These are phyloP conservation scores for Oxygymnocypris stewartii DNA, from an alignment of 2,113 vertebrate species.

Conservation along the genomic window DNA sequence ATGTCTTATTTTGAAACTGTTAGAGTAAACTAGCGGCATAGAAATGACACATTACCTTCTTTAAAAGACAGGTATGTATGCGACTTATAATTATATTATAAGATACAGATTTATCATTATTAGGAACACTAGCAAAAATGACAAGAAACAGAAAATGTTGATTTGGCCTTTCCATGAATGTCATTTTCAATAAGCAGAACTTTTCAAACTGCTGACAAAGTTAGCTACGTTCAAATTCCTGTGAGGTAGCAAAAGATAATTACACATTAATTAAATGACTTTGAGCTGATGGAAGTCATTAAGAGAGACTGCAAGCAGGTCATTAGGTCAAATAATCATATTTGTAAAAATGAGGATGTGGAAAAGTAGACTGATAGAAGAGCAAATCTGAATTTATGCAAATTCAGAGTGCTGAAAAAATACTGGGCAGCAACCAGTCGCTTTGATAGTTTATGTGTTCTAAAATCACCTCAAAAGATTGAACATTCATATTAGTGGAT, in stretches of 20 bases:
- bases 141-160: background rate
- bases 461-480: background rate
- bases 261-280: slow-evolving; percentile 1
- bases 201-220: slow-evolving; percentile 32
- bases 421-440: background rate
- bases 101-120: slow-evolving; percentile 52
- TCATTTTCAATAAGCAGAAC: background rate
- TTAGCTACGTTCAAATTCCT: background rate
- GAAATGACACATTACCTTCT: background rate
- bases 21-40: background rate
- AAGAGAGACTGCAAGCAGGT: background rate
- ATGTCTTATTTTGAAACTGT: background rate
- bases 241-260: slow-evolving; percentile 22
- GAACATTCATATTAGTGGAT: background rate
- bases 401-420: background rate
- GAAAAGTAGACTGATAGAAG: background rate
- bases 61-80: background rate
- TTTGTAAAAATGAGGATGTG: background rate
- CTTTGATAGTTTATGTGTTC: background rate
- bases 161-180: background rate
- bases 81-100: background rate
- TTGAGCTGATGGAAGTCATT: slow-evolving; percentile 1
- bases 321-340: slow-evolving; percentile 7
- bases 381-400: background rate
- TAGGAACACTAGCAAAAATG: slow-evolving; percentile 34